Evolutionary conservation across 2,888 invertebrate species (phyloP), one percentile per base, ranked within the genome.

Genomic region (Pseudolycoriella hygida): DNA sequence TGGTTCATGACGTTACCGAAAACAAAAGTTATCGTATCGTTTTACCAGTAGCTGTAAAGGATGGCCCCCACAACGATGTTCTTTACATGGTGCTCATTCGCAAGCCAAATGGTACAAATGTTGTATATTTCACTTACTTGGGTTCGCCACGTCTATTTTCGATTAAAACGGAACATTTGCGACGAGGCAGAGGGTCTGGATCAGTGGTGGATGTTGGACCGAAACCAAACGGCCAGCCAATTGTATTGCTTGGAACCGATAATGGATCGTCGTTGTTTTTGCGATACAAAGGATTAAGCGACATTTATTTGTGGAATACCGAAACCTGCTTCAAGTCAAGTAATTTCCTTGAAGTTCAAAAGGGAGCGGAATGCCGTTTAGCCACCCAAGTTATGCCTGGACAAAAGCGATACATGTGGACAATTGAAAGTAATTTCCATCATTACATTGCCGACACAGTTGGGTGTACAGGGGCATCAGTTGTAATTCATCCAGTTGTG

Each of bases 341-440:
- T 40, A 74, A 75, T 56, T 68, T 74, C 54, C 55, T 71, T 38
- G 62, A 73, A 50, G 74, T 75, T 5, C 72, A 76, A 52, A 67
- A 66, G 25, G 73, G 73, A n/a, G 68, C 67, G 44, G 71, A 72
- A 25, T 74, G 73, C 53, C 67, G 72, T 31, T 59, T 77, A 40
- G 67, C 76, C 30, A 77, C 78, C 0, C 74, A 74, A 53, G 76
- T 66, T 18, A 62, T 73, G 20, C 70, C 74, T 0, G 76, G 74
- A 6, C 70, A 67, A 53, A 73, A 70, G 56, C 67, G 67, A 20
- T 65, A 71, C 41, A 73, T 77, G 71, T 74, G 77, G 74, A 69
- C 71, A 11, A 59, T 78, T 50, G 77, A 77, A 55, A 74, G 74
- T 53, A 77, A 78, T 57, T 76, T 77, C 67, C 73, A 72, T 44